These are phyloP conservation scores for Brachirus orientalis DNA, from an alignment of 2,113 vertebrate species.

Conservation along the genomic window DNA sequence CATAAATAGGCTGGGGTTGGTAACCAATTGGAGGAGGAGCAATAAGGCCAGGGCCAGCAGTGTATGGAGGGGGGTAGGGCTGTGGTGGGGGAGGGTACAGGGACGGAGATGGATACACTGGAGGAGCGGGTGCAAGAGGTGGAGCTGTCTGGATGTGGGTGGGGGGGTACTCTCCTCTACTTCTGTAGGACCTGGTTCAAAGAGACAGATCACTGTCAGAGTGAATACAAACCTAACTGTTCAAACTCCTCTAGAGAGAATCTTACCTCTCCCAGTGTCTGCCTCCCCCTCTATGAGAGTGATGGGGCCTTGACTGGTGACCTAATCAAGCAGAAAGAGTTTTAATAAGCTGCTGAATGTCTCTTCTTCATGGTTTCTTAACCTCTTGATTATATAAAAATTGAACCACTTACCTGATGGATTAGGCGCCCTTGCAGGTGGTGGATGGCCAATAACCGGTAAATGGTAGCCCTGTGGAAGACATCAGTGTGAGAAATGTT, in stretches of 20 bases:
- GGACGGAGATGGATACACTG: constrained; percentile 58
- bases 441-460: constrained; percentile 86
- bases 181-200: constrained; percentile 57
- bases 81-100: constrained; percentile 70
- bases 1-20: constrained; percentile 89
- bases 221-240: background rate
- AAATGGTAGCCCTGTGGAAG: constrained; percentile 87
- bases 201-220: constrained; percentile 2
- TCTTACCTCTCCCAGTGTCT: constrained; percentile 74
- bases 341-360: constrained; percentile 4
- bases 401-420: constrained; percentile 68
- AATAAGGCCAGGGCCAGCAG: constrained; percentile 84
- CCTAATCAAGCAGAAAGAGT: constrained; percentile 37
- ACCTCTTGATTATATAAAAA: background rate
- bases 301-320: constrained; percentile 59
- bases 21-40: constrained; percentile 87
- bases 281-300: constrained; percentile 58
- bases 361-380: background rate
- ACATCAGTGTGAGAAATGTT: background rate
- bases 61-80: constrained; percentile 65
- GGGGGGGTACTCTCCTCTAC: constrained; percentile 57
- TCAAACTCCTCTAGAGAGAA: background rate
- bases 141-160: constrained; percentile 46
- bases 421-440: constrained; percentile 69
- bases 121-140: constrained; percentile 47